Evolutionary conservation across 2,797 vertebrate genomes (phyloP).

Genomic region (Discoglossus pictus): DNA sequence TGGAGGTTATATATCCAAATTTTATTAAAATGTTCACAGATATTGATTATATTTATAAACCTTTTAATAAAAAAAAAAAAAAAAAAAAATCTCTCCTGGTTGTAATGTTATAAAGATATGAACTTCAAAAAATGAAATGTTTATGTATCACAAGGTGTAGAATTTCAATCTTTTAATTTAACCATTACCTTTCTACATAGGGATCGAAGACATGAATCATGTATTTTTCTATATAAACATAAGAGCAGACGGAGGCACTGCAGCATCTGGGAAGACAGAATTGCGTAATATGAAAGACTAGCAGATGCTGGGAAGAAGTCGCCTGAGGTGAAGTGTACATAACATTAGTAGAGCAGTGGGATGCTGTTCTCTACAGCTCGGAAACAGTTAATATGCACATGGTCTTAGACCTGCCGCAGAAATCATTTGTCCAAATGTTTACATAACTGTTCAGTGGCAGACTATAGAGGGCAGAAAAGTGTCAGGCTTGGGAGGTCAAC

Average conservation of each 20-base stretch:
- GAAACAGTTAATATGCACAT: constrained; percentile 32
- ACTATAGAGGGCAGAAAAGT: constrained; percentile 47
- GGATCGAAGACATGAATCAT: background rate
- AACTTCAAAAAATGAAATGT: too few relatives aligned
- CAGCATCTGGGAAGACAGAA: constrained; percentile 28
- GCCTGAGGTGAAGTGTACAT: constrained; percentile 35
- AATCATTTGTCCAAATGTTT: constrained; percentile 40
- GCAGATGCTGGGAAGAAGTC: constrained; percentile 44
- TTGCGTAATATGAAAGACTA: constrained; percentile 48
- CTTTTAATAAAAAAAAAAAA: too few relatives aligned
- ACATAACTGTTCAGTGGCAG: constrained; percentile 44
- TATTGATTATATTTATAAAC: too few relatives aligned
- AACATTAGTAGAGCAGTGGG: constrained; percentile 15
- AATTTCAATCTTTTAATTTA: too few relatives aligned
- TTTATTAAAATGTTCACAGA: too few relatives aligned
- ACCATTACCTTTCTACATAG: too few relatives aligned
- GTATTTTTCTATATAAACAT: constrained; percentile 15
- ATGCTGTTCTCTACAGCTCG: background rate
- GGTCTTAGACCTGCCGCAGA: constrained; percentile 15
- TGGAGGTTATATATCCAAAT: too few relatives aligned
- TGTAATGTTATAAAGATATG: too few relatives aligned
- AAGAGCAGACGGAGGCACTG: constrained; percentile 15
- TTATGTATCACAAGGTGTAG: too few relatives aligned
- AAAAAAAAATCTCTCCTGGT: too few relatives aligned
- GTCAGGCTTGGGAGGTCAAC: constrained; percentile 49